Percentiles rank a stretch among this genome's conserved stretches.
These are phyloP conservation scores for Myrmophylax atrothorax DNA, from an alignment of 2,113 vertebrate species.

Conservation along the genomic window DNA sequence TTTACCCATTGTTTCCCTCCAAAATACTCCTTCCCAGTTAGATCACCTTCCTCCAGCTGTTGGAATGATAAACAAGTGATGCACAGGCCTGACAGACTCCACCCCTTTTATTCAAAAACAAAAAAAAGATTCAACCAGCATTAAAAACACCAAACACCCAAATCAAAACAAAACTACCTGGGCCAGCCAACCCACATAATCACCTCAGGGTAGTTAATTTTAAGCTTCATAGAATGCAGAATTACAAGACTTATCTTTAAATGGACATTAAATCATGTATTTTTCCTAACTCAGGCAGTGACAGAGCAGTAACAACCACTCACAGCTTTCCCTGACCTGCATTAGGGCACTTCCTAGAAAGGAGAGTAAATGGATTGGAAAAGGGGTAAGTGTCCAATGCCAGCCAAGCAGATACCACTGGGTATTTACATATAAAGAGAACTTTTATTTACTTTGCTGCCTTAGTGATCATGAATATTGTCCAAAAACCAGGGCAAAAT, in stretches of 20 bases:
- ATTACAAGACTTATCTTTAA: not conserved
- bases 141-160: not conserved
- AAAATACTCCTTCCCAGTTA: not conserved
- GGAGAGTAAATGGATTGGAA: not conserved
- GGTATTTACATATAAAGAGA: not conserved
- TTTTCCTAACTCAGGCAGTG: not conserved
- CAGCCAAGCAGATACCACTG: not conserved
- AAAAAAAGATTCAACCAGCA: not conserved
- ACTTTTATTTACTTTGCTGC: not conserved
- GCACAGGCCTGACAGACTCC: fast-evolving
- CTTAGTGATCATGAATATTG: not conserved
- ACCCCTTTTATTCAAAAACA: not conserved
- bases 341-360: not conserved
- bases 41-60: not conserved
- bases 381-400: not conserved
- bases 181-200: not conserved
- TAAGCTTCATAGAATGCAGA: not conserved
- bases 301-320: not conserved
- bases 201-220: not conserved
- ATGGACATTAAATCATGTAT: fast-evolving
- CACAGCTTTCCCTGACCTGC: not conserved
- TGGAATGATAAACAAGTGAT: not conserved
- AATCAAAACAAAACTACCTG: not conserved
- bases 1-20: not conserved
- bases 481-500: not conserved